phyloP scores from a whole-genome alignment of 2,888 invertebrate species.

The Brachylomia viminalis region DNA sequence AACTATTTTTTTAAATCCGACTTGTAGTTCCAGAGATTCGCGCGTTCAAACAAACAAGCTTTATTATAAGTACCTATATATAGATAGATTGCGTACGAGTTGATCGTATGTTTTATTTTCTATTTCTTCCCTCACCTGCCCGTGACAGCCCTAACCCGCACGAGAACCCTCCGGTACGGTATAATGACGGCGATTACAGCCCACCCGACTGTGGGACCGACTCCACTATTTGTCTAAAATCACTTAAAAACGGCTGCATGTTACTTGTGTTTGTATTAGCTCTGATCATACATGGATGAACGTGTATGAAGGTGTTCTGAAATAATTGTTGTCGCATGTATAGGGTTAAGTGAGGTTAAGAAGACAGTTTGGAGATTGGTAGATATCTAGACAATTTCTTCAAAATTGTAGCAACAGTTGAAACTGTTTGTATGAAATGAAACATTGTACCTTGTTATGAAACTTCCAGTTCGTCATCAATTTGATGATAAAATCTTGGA shows the following conservation, averaged over 20 bases:
- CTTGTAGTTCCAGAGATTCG: too few relatives aligned
- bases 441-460: background rate
- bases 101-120: background rate
- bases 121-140: background rate
- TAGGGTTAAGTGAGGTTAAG: background rate
- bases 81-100: too few relatives aligned
- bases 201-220: constrained; percentile 77
- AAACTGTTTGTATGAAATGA: background rate
- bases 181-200: constrained; percentile 79
- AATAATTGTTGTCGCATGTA: too few relatives aligned
- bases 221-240: constrained; percentile 67
- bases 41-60: too few relatives aligned
- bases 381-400: background rate
- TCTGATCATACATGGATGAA: constrained; percentile 41
- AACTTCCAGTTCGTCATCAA: background rate
- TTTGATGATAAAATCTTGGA: background rate
- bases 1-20: too few relatives aligned
- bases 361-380: background rate
- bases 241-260: constrained; percentile 63
- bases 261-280: constrained; percentile 45
- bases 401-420: background rate
- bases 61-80: too few relatives aligned
- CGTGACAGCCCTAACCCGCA: constrained; percentile 70
- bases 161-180: constrained; percentile 76
- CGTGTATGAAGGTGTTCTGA: constrained; percentile 2